Base-by-base conservation (phyloP, 2,888 invertebrate genomes). In the Stegana nigrithorax region DNA sequence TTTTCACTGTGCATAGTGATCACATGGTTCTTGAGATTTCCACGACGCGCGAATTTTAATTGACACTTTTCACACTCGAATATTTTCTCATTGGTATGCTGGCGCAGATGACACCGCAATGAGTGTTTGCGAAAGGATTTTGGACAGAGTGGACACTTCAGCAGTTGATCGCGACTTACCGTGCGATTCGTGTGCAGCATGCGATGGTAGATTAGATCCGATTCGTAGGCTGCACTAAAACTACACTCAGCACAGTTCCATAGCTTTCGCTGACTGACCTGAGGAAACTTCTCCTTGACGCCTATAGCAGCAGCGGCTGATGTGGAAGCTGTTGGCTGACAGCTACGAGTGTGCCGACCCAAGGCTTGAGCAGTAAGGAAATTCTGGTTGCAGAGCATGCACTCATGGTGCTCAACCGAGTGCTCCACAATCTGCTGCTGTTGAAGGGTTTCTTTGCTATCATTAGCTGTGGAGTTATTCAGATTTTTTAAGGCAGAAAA, bases 321-420 rank as follows among this genome's bases (percentile, higher is more conserved):
- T 3, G 58, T 67, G 57, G 69, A 67, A 19, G 72, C 61, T 23
- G 58, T 17, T 14, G 81, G 77, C 63, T 80, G 68, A 59, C 83
- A 75, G 62, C 60, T 65, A 55, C 87, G 80, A 89, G 92, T 2
- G 87, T 94, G 94, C 10, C 89, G 88, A 0, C 91, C 89, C 10
- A 94, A 88, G 77, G 93, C 93, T 87, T 94, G 93, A 1, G 91
- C 87, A 0, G 92, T 86, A 0, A 89, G 88, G 78, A 94, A 93
- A 10, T 87, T 85, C 80, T 88, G 12, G 36, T 55, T 55, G n/a
- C 53, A 55, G 10, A 55, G 10, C 53, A 55, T 55, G 53, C 53
- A 55, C 21, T 55, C 53, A 10, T 55, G 53, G n/a, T n/a, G n/a
- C n/a, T n/a, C n/a, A n/a, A n/a, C n/a, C n/a, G 90, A 89, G 85